Percentiles rank a stretch among this genome's conserved stretches.
phyloP scores from a whole-genome alignment of 2,797 vertebrate species.

The Anguilla megastoma region DNA sequence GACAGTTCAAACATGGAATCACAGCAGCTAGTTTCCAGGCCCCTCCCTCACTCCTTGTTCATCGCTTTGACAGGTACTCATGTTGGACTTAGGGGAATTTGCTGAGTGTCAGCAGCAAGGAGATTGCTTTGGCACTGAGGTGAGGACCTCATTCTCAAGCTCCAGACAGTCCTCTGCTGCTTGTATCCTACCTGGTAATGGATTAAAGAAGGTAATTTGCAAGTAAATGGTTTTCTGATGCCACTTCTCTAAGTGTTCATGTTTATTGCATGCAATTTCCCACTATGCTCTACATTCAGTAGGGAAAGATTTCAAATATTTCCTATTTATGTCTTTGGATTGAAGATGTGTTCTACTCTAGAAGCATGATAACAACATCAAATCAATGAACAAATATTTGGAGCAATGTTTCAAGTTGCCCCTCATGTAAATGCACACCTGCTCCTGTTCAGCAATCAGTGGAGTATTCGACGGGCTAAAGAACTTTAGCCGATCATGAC shows the following conservation, averaged over 20 bases:
- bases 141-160: neutral
- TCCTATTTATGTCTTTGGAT: neutral
- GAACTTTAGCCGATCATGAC: neutral
- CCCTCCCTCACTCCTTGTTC: neutral
- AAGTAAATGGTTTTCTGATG: slow-evolving; percentile 1
- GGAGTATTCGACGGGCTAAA: neutral
- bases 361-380: neutral
- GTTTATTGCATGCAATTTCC: neutral
- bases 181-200: neutral
- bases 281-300: neutral
- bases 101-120: neutral
- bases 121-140: slow-evolving; percentile 11
- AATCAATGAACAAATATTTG: neutral
- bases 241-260: neutral
- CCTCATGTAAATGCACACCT: neutral
- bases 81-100: neutral
- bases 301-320: neutral
- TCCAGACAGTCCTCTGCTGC: neutral
- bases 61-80: neutral
- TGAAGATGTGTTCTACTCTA: neutral
- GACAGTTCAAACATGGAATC: neutral
- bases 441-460: neutral
- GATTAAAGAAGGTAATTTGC: neutral
- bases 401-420: neutral
- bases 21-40: neutral